Evolutionary conservation across 2,113 vertebrate species (phyloP).

Genomic region (Nansenia antarctica): DNA sequence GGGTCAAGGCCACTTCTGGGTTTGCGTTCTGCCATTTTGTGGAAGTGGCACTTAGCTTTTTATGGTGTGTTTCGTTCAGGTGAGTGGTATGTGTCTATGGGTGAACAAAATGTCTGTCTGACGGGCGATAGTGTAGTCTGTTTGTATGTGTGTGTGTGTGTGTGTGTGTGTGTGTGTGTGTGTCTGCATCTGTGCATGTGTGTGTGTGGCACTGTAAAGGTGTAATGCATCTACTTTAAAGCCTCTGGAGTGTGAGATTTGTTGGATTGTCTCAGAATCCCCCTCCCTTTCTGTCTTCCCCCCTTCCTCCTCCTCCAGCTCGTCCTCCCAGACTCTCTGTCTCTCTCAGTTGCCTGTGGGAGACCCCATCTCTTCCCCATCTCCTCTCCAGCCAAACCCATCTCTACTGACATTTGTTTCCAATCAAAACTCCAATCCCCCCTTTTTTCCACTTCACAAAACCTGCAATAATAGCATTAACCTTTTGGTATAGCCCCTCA

Average conservation of each 20-base stretch:
- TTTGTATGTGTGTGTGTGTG: no score
- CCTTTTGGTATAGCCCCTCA: conserved; percentile 52
- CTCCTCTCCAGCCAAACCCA: conserved; percentile 40
- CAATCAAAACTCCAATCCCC: conserved; percentile 69
- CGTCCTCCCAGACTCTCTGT: conserved; percentile 2
- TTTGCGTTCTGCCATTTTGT: conserved; percentile 36
- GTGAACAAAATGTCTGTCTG: no score
- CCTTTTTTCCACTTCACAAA: conserved; percentile 68
- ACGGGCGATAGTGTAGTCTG: no score
- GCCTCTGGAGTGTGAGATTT: neutral
- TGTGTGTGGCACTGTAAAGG: no score
- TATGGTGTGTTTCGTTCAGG: conserved; percentile 40
- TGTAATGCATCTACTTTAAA: no score
- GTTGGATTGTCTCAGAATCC: neutral
- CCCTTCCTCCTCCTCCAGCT: neutral
- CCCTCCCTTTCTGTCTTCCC: neutral
- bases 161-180: no score
- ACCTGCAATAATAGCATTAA: conserved; percentile 74
- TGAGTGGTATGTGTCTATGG: conserved; percentile 29
- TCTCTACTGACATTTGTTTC: conserved; percentile 79
- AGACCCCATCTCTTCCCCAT: conserved; percentile 26
- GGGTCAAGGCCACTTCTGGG: conserved; percentile 42
- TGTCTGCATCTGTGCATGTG: no score
- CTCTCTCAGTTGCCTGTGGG: conserved; percentile 28
- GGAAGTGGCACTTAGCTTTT: conserved; percentile 43